Evolutionary conservation across 2,888 invertebrate genomes (phyloP), one percentile per base, ranked within the genome.

Genomic region (Tillus elongatus): DNA sequence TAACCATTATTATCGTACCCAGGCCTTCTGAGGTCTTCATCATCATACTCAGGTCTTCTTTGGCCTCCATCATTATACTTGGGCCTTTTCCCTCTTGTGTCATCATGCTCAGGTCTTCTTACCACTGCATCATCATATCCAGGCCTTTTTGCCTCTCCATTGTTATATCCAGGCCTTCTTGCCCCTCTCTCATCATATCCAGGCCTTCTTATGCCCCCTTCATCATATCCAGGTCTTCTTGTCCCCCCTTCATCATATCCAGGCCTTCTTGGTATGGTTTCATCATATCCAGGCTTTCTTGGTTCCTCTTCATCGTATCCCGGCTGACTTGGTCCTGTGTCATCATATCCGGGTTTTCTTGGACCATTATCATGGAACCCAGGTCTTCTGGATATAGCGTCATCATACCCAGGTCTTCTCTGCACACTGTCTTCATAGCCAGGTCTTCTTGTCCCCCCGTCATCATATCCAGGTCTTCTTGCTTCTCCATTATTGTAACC

Each of bases 51-150:
- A 19, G 19, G 8, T 19, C 8, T 4, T 19, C 6, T 16, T 37
- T 39, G 41, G 24, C 39, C 36, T 4, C 41, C 49, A 13, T 45
- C 35, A 33, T 40, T 26, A 26, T 30, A 15, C 16, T n/a, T n/a
- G n/a, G 4, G 15, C 16, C 15, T 14, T 33, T 35, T 24, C 9
- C 14, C 3, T 29, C 34, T 24, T 40, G 39, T 2, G 44, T 36
- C 30, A 35, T 30, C 13, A 35, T 42, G 12, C 30, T 35, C 13
- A 8, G 13, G 35, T 43, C 40, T 3, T 24, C 40, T 11, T 31
- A 30, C 11, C 11, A 31, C 13, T 11, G 19, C 28, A 4, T 36
- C 44, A 3, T 38, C 39, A 30, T 27, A 36, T 28, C 42, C 41
- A 30, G 27, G 12, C 14, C 19, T 31, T 14, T 14, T 26, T 11